These are phyloP conservation scores for Nineta flava DNA, from an alignment of 2,888 invertebrate species.

Conservation along the genomic window DNA sequence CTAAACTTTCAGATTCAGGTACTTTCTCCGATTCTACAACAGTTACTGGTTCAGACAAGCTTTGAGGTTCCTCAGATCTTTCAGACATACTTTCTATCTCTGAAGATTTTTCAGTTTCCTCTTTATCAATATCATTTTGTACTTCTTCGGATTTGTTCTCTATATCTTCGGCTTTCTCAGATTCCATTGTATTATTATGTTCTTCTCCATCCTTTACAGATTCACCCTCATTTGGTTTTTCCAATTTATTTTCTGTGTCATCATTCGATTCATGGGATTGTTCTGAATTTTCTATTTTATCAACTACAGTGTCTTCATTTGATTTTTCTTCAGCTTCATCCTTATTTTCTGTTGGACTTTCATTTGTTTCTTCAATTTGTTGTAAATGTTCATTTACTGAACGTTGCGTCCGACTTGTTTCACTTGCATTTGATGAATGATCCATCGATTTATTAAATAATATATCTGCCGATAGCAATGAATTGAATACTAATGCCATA, in stretches of 20 bases:
- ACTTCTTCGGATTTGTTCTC: not conserved
- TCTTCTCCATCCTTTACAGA: not conserved
- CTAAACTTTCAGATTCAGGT: not conserved
- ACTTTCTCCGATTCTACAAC: not conserved
- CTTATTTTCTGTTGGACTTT: conserved; percentile 6
- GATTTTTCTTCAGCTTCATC: conserved; percentile 5
- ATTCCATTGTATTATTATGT: not conserved
- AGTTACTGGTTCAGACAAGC: not conserved
- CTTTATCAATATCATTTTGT: not conserved
- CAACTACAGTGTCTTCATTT: not conserved
- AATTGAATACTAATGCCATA: no score
- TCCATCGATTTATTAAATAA: not conserved
- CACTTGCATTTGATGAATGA: not conserved
- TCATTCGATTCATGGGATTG: not conserved
- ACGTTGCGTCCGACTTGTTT: conserved; percentile 7
- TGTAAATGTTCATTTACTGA: conserved; percentile 11
- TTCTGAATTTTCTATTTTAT: not conserved
- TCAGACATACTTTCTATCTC: not conserved
- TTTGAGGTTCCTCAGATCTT: not conserved
- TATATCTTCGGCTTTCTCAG: not conserved
- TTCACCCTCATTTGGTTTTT: not conserved
- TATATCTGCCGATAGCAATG: no score
- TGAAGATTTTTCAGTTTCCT: not conserved
- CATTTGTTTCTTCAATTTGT: conserved; percentile 5
- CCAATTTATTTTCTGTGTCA: not conserved